Conservation (phyloP, 2,888 invertebrate species). For the Mimas tiliae region DNA sequence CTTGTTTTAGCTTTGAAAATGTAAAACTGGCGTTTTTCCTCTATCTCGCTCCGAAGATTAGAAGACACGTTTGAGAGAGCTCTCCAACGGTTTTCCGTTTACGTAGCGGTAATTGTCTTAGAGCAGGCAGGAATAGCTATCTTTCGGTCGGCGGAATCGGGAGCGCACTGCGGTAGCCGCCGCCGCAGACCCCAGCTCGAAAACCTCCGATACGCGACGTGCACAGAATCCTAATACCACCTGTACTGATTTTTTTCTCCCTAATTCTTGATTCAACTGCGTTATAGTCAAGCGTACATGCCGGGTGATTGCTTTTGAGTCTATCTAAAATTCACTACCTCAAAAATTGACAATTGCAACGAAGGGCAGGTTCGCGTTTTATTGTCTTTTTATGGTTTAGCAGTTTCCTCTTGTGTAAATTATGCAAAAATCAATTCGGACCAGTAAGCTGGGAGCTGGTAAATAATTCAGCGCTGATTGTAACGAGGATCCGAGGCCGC, state of each 20-base stretch:
- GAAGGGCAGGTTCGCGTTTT: slow-evolving; percentile 44
- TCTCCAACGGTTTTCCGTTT: slow-evolving; percentile 80
- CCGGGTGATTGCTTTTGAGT: slow-evolving; percentile 31
- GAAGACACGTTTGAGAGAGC: slow-evolving; percentile 77
- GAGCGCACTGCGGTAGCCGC: slow-evolving; percentile 75
- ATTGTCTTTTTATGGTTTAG: slow-evolving; percentile 61
- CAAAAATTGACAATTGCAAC: slow-evolving; percentile 11
- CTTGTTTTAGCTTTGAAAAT: slow-evolving; percentile 57
- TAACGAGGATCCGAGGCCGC: slow-evolving; percentile 74
- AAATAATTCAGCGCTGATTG: slow-evolving; percentile 81
- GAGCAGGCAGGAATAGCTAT: slow-evolving; percentile 65
- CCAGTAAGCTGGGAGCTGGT: slow-evolving; percentile 69
- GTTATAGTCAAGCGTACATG: slow-evolving; percentile 61
- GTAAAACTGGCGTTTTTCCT: slow-evolving; percentile 58
- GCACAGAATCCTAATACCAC: slow-evolving; percentile 75
- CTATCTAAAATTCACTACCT: slow-evolving; percentile 1
- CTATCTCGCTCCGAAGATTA: slow-evolving; percentile 69
- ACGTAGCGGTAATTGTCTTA: slow-evolving; percentile 81
- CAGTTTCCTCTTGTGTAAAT: slow-evolving; percentile 69
- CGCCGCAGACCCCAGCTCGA: slow-evolving; percentile 61
- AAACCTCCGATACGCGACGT: slow-evolving; percentile 78
- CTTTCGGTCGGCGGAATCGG: slow-evolving; percentile 53
- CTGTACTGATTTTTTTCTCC: slow-evolving; percentile 78
- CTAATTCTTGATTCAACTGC: slow-evolving; percentile 77
- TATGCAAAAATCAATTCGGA: slow-evolving; percentile 81